phyloP scores from a whole-genome alignment of 2,888 invertebrate species.

The Hirtodrosophila duncani region DNA sequence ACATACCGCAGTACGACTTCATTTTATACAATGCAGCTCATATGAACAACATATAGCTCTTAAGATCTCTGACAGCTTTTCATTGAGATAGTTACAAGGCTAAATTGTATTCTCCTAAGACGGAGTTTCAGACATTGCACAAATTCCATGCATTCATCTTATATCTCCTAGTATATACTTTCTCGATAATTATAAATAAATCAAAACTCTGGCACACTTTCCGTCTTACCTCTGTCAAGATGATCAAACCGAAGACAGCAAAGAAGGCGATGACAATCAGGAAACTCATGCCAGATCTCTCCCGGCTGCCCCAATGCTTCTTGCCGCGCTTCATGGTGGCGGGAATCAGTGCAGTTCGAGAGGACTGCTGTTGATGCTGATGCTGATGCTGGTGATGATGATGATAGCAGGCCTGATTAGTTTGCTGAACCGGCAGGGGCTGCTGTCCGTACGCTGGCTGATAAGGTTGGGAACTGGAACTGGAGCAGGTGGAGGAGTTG shows the following conservation, averaged over 20 bases:
- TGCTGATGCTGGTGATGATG: conserved; percentile 29
- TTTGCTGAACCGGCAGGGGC: conserved; percentile 45
- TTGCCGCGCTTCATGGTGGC: conserved; percentile 75
- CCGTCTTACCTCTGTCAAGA: conserved; percentile 90
- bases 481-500: conserved; percentile 18
- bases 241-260: conserved; percentile 91
- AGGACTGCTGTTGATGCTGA: conserved; percentile 33
- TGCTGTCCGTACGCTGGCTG: conserved; percentile 38
- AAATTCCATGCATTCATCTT: no score
- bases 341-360: conserved; percentile 48
- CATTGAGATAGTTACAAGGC: no score
- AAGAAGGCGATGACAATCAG: conserved; percentile 94
- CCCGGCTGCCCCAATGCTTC: conserved; percentile 80
- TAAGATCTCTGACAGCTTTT: no score
- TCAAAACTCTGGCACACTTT: no score
- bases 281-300: conserved; percentile 92
- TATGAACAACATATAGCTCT: no score
- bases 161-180: no score
- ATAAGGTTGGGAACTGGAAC: conserved; percentile 30
- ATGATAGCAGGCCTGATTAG: conserved; percentile 38
- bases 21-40: no score
- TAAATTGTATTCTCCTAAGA: no score
- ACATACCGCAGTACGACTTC: no score
- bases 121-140: no score
- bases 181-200: no score